Base-by-base conservation (phyloP, 2,888 invertebrate genomes). In the Hypercompe scribonia region DNA sequence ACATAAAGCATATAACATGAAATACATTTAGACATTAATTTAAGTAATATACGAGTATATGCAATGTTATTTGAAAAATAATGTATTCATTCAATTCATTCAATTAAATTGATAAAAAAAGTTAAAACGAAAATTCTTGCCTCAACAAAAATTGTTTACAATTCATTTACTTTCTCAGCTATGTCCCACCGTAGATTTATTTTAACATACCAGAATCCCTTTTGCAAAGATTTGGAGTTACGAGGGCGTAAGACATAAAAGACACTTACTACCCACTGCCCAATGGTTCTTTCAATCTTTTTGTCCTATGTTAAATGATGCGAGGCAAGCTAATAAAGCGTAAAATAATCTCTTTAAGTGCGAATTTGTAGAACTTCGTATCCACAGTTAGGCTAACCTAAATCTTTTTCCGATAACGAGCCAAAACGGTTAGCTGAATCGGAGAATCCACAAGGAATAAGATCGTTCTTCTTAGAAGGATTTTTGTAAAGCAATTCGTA, bases 331-430 rank as follows among this genome's bases (percentile, higher is more conserved):
- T 83, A 83, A 83, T 83, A 82, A 85, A 83, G 79, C 85, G 81
- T 84, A 86, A 82, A 87, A 83, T 87, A 89, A 89, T 88, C 86
- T 79, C 80, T 86, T 86, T 84, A 86, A 83, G 82, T 81, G 79
- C 73, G 86, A 86, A 86, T 88, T 86, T 85, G 81, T 89, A 84
- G 80, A 80, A 86, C 86, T 88, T 87, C 86, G 68, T 72, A 83
- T 67, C 78, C 76, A 84, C 75, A 80, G 80, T 79, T 76, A 69
- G 84, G 76, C 65, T 81, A 81, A 80, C 80, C 85, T 81, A 85
- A 88, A 89, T 89, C 88, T 88, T 82, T 88, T 89, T 86, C 84
- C 87, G 81, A 89, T 89, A 86, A 81, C 81, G 76, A 78, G 66
- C 71, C 61, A 73, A 72, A 82, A 81, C 71, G 81, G 73, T 80